A percentile compares a stretch with the other conserved stretches of the same genome.
phyloP scores from a whole-genome alignment of 1,140 invertebrate genomes.

The Ostrea denselamellosa region DNA sequence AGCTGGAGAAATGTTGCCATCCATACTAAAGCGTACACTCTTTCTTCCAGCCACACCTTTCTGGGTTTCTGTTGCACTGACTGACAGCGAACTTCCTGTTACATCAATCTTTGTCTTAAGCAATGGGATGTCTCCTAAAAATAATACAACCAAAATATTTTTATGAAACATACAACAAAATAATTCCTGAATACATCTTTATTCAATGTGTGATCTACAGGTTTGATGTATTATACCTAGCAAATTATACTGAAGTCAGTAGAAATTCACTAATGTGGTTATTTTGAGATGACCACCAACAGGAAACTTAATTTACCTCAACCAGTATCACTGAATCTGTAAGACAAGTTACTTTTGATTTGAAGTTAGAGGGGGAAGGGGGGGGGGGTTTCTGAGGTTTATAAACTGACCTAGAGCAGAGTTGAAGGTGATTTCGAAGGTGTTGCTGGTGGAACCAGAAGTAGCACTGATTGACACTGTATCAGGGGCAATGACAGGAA shows the following conservation, averaged over 20 bases:
- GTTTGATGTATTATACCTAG: too few relatives aligned
- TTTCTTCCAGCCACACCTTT: slow-evolving; percentile 54
- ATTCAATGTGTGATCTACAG: too few relatives aligned
- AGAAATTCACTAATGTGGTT: too few relatives aligned
- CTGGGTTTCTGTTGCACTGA: slow-evolving; percentile 51
- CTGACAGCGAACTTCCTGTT: not conserved
- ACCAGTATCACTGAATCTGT: too few relatives aligned
- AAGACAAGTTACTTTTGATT: too few relatives aligned
- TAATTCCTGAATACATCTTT: too few relatives aligned
- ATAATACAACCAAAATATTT: not conserved
- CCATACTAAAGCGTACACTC: slow-evolving; percentile 53
- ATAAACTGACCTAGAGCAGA: not conserved
- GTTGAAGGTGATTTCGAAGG: slow-evolving; percentile 43
- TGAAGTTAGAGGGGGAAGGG: too few relatives aligned
- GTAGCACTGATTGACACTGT: slow-evolving; percentile 37
- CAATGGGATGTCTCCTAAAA: slow-evolving; percentile 38
- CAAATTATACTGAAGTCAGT: too few relatives aligned
- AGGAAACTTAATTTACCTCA: too few relatives aligned
- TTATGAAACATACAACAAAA: too few relatives aligned
- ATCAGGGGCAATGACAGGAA: slow-evolving; percentile 33
- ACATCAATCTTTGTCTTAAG: slow-evolving; percentile 28
- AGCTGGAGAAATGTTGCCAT: slow-evolving; percentile 56
- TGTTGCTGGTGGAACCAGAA: slow-evolving; percentile 7
- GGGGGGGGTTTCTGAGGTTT: not conserved
- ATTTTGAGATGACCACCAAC: too few relatives aligned